A percentile compares a stretch with the other conserved stretches of the same genome.
phyloP scores from a whole-genome alignment of 2,113 vertebrate genomes.

The Collichthys lucidus region DNA sequence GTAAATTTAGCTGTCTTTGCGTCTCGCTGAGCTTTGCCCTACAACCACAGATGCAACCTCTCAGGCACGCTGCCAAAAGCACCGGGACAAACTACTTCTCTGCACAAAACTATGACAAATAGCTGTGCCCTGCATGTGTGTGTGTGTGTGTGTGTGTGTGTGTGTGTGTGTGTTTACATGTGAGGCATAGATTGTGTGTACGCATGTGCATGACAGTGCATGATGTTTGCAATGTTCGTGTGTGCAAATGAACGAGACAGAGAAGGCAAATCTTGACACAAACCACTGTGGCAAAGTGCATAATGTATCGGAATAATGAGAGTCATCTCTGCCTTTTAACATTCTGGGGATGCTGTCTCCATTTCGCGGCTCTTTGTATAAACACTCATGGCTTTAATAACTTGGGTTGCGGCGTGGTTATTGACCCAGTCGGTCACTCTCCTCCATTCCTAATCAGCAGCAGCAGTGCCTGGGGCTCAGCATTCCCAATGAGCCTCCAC shows the following conservation, averaged over 20 bases:
- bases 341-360: constrained; percentile 74
- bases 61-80: constrained; percentile 45
- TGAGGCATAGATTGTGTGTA: constrained; percentile 6
- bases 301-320: constrained; percentile 73
- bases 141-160: not conserved
- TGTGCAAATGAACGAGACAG: constrained; percentile 49
- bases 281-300: constrained; percentile 53
- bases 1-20: constrained; percentile 25
- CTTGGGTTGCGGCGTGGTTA: constrained; percentile 73
- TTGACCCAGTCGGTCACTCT: constrained; percentile 81
- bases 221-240: not conserved
- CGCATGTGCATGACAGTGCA: not conserved
- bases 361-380: constrained; percentile 80
- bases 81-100: constrained; percentile 33
- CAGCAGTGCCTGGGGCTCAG: constrained; percentile 64
- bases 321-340: constrained; percentile 74
- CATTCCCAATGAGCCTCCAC: constrained; percentile 74
- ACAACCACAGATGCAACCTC: constrained; percentile 40
- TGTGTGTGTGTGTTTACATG: not conserved
- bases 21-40: constrained; percentile 34
- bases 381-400: constrained; percentile 83
- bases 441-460: constrained; percentile 81
- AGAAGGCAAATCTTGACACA: constrained; percentile 53
- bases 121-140: constrained; percentile 12
- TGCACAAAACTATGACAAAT: constrained; percentile 36